phyloP scores from a whole-genome alignment of 2,797 vertebrate genomes.

The Hoplostethus mediterraneus region DNA sequence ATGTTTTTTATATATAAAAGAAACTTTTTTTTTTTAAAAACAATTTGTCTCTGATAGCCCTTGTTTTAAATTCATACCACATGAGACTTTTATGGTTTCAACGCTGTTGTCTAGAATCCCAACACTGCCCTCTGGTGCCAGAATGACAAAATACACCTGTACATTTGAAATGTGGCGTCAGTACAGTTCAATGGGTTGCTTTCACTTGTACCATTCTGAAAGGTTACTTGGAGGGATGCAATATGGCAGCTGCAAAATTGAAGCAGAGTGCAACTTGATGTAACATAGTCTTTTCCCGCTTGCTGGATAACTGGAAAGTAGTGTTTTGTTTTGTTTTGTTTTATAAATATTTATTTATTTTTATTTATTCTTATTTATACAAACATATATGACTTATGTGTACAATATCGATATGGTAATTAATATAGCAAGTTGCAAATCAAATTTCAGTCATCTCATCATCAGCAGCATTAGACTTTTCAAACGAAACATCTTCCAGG shows the following conservation, averaged over 20 bases:
- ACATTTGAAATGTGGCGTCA: neutral
- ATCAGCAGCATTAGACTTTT: neutral
- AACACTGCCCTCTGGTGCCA: slow-evolving; percentile 55
- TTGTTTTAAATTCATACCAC: slow-evolving; percentile 8
- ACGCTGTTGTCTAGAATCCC: slow-evolving; percentile 24
- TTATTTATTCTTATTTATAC: neutral
- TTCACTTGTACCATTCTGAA: neutral
- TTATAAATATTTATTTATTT: too few relatives aligned
- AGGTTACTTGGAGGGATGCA: neutral
- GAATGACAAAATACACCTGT: neutral
- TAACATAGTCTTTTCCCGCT: too few relatives aligned
- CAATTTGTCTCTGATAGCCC: neutral
- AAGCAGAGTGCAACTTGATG: slow-evolving; percentile 3
- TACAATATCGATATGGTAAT: neutral
- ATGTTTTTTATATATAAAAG: slow-evolving; percentile 41
- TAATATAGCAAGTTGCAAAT: neutral
- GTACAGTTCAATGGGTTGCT: neutral
- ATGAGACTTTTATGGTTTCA: neutral
- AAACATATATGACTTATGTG: neutral
- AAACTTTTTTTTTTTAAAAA: slow-evolving; percentile 21
- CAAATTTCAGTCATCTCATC: neutral
- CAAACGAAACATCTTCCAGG: neutral
- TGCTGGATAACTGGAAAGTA: too few relatives aligned
- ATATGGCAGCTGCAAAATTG: neutral
- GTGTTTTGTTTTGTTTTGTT: too few relatives aligned